phyloP scores from a whole-genome alignment of 2,888 invertebrate genomes.

The Metallyticus violacea region DNA sequence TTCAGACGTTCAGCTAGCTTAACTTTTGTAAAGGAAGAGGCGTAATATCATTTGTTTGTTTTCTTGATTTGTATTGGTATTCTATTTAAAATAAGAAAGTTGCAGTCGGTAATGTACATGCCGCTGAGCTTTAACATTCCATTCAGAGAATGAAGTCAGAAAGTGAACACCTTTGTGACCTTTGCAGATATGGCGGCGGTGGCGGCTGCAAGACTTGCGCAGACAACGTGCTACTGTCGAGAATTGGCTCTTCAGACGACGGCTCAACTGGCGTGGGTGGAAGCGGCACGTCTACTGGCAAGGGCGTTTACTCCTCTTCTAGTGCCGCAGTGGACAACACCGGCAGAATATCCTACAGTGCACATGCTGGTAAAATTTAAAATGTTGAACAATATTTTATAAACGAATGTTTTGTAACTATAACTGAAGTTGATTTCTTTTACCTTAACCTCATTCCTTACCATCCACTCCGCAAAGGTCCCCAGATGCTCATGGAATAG shows the following conservation, averaged over 20 bases:
- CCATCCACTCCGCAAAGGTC: too few species aligned
- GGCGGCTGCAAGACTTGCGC: neutral
- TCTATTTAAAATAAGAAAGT: too few species aligned
- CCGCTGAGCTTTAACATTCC: too few species aligned
- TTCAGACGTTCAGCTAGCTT: too few species aligned
- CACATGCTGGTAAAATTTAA: conserved; percentile 51
- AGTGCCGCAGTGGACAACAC: conserved; percentile 48
- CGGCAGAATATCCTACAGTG: conserved; percentile 52
- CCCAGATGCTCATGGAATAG: too few species aligned
- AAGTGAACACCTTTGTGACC: too few species aligned
- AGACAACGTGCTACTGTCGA: neutral
- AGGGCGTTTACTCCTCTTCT: conserved; percentile 52
- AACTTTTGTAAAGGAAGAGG: too few species aligned
- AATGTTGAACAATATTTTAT: neutral
- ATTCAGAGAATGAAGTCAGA: too few species aligned
- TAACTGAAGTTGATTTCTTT: neutral
- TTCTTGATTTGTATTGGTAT: too few species aligned
- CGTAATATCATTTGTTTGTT: too few species aligned
- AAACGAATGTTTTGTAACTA: neutral
- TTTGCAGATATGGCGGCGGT: neutral
- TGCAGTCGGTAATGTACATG: too few species aligned
- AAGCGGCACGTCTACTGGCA: conserved; percentile 47
- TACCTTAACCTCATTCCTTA: neutral
- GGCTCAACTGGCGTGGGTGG: conserved; percentile 41
- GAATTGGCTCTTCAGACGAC: conserved; percentile 17